These are phyloP conservation scores for Lanistes nyassanus DNA, from an alignment of 1,140 invertebrate species.

Conservation along the genomic window DNA sequence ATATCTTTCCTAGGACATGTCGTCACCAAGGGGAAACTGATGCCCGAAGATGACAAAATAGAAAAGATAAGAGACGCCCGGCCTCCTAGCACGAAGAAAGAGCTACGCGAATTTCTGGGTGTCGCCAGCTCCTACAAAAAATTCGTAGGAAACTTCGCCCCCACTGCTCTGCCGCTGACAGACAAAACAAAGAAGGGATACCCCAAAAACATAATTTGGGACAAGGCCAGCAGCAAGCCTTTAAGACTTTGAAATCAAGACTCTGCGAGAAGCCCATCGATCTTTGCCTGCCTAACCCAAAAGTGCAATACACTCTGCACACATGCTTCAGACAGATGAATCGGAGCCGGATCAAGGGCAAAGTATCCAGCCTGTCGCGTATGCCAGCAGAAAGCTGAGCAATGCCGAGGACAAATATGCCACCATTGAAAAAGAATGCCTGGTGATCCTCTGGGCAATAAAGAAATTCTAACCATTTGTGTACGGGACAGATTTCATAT, in stretches of 20 bases:
- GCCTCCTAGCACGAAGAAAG: background rate
- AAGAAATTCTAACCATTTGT: background rate
- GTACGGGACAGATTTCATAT: background rate
- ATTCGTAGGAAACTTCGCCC: constrained; percentile 8
- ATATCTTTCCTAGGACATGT: constrained; percentile 1
- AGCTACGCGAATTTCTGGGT: background rate
- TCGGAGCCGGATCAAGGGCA: background rate
- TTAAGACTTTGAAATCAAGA: background rate
- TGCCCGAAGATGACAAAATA: background rate
- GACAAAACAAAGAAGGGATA: constrained; percentile 15
- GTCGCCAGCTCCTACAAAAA: background rate
- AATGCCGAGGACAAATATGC: background rate
- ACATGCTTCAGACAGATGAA: background rate
- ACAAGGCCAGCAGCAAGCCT: background rate
- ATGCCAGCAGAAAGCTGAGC: constrained; percentile 1
- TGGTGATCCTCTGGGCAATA: background rate
- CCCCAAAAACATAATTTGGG: background rate
- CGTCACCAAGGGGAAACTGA: background rate
- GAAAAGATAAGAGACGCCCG: background rate
- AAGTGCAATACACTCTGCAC: constrained; percentile 1
- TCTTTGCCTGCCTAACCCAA: background rate
- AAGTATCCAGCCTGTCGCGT: background rate
- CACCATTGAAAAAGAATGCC: constrained; percentile 7
- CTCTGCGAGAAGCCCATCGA: background rate
- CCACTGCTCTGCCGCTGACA: constrained; percentile 7